A percentile compares a stretch with the other conserved stretches of the same genome.
These are phyloP conservation scores for Caracal caracal DNA, from an alignment of 2,113 vertebrate species.

Conservation along the genomic window DNA sequence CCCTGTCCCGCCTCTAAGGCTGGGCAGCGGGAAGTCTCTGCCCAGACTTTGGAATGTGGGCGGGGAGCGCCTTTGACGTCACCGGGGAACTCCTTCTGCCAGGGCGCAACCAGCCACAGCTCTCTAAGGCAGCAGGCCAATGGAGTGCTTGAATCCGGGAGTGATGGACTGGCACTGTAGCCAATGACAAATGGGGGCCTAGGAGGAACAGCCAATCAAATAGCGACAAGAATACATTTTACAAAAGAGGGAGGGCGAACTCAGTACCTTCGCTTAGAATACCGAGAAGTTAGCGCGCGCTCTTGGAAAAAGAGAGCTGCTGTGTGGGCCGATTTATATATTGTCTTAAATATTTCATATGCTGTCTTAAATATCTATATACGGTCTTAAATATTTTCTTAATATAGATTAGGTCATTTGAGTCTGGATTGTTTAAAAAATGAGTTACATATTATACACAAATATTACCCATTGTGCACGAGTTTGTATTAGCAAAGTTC, in stretches of 20 bases:
- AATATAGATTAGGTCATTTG: background rate
- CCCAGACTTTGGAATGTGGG: slow-evolving; percentile 81
- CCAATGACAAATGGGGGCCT: background rate
- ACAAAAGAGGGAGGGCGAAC: slow-evolving; percentile 29
- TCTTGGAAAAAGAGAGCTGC: rapidly evolving
- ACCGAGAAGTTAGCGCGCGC: background rate
- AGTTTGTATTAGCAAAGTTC: background rate
- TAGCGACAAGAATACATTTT: slow-evolving; percentile 87
- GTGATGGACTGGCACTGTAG: background rate
- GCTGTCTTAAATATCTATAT: background rate
- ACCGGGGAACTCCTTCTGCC: slow-evolving; percentile 5
- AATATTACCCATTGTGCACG: background rate
- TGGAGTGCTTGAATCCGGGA: background rate
- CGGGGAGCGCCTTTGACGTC: slow-evolving; percentile 36
- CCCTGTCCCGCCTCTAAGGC: slow-evolving; percentile 6
- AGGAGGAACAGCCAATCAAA: slow-evolving; percentile 60
- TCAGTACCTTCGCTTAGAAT: background rate
- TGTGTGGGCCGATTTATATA: background rate
- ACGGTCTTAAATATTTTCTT: background rate
- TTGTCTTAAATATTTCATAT: background rate
- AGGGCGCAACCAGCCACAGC: rapidly evolving
- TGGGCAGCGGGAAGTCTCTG: background rate
- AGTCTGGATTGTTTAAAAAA: background rate
- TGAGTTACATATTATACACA: background rate
- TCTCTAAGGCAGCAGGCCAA: slow-evolving; percentile 65